A percentile compares a stretch with the other conserved stretches of the same genome.
Evolutionary conservation across 2,797 vertebrate genomes (phyloP).

Genomic region (Paguma larvata): DNA sequence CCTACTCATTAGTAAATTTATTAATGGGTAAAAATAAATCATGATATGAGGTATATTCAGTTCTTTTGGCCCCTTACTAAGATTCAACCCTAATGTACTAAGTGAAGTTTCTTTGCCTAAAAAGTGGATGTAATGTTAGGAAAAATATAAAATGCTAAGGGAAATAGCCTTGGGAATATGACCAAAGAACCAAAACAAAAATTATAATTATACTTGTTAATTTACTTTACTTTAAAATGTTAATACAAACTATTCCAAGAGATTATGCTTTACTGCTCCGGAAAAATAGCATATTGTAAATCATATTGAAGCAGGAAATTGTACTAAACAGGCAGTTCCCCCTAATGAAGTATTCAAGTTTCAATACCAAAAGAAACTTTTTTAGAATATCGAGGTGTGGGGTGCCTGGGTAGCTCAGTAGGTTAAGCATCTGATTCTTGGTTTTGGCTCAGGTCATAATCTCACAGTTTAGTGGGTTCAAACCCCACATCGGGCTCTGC

Average conservation of each 20-base stretch:
- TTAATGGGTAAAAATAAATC: neutral
- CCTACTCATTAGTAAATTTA: neutral
- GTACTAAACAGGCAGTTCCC: neutral
- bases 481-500: too few species aligned
- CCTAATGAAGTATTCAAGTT: neutral
- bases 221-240: neutral
- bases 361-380: constrained; percentile 11
- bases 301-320: constrained; percentile 3
- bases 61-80: neutral
- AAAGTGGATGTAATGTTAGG: neutral
- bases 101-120: constrained; percentile 9
- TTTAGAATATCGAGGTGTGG: neutral
- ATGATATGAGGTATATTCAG: neutral
- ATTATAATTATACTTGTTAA: neutral
- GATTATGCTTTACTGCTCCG: neutral
- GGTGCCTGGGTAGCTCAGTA: too few species aligned
- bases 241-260: neutral
- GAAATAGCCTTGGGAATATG: constrained; percentile 25
- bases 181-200: neutral
- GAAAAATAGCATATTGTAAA: constrained; percentile 1
- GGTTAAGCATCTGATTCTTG: too few species aligned
- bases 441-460: too few species aligned
- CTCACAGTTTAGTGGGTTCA: too few species aligned
- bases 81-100: neutral
- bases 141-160: neutral